phyloP scores from a whole-genome alignment of 2,113 vertebrate species.

The Petrocephalus zakoni region DNA sequence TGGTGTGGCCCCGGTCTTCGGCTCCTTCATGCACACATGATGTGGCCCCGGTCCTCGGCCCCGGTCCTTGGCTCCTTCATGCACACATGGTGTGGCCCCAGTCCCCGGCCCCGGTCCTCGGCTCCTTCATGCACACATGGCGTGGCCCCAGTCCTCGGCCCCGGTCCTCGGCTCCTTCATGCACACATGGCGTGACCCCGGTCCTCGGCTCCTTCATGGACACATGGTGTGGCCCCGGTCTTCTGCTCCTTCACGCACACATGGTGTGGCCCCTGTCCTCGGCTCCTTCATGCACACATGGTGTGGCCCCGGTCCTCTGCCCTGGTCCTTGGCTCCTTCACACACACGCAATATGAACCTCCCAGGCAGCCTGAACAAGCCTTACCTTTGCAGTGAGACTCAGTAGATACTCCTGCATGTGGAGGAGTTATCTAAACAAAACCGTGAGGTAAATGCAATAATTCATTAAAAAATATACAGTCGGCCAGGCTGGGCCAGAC shows the following conservation, averaged over 20 bases:
- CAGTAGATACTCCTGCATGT: slow-evolving; percentile 51
- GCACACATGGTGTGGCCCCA: too few relatives aligned
- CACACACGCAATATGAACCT: slow-evolving; percentile 29
- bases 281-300: not conserved
- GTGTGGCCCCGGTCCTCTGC: too few relatives aligned
- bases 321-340: not conserved
- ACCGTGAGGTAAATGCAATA: slow-evolving; percentile 64
- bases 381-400: slow-evolving; percentile 31
- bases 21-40: not conserved
- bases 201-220: too few relatives aligned
- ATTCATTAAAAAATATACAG: slow-evolving; percentile 65
- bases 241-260: too few relatives aligned
- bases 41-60: too few relatives aligned
- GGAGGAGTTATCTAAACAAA: slow-evolving; percentile 62
- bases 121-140: slow-evolving; percentile 10
- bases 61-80: too few relatives aligned
- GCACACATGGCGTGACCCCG: too few relatives aligned
- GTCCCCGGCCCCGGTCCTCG: not conserved
- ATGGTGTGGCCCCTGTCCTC: too few relatives aligned
- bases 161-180: too few relatives aligned
- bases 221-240: too few relatives aligned
- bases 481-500: slow-evolving; percentile 48
- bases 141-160: slow-evolving; percentile 11
- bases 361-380: slow-evolving; percentile 15
- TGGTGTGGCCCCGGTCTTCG: too few relatives aligned